Base-by-base conservation (phyloP, 2,888 invertebrate genomes). In the Cataglyphis cursor region DNA sequence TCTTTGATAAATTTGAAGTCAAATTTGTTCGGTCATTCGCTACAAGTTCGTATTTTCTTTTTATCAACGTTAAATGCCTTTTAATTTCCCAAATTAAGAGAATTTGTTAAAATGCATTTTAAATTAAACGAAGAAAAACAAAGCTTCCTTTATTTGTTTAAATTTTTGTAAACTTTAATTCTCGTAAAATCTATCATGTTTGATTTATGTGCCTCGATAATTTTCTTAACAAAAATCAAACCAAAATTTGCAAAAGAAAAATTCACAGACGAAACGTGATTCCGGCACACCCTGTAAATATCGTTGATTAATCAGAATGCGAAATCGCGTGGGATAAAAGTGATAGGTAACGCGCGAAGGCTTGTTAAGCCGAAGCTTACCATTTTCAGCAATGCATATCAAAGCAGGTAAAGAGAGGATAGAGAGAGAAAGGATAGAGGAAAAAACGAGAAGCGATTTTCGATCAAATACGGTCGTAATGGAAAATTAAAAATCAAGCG, bases 331-430 rank as follows among this genome's bases (percentile, higher is more conserved):
- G 66, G 68, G 28, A 76, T 76, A 76, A 76, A 76, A 76, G 66
- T 76, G 75, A 76, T 76, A 76, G 76, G 54, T 66, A 66, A 76
- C 41, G 68, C 68, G 66, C 54, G 54, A 54, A 57, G 66, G 38
- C 66, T 57, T 54, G 76, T 76, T 76, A 76, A 76, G 41, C 28
- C 38, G 66, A 57, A 41, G 41, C 38, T 76, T 57, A 57, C 68
- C 76, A 76, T 76, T 76, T 76, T 66, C 76, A 76, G 66, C 38
- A 76, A 76, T 66, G 57, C 76, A 57, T 76, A 76, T 66, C 68
- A 76, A 76, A 76, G 21, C 54, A 41, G 51, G n/a, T n/a, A 1
- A n/a, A 51, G 6, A 3, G 48, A 51, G 15, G 5, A 4, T 5
- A n/a, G 48, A 51, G 48, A 2, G 48, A 51, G 48, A 12, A 3